A percentile compares a stretch with the other conserved stretches of the same genome.
phyloP scores from a whole-genome alignment of 1,140 invertebrate species.

The Caenorhabditis brenneri region DNA sequence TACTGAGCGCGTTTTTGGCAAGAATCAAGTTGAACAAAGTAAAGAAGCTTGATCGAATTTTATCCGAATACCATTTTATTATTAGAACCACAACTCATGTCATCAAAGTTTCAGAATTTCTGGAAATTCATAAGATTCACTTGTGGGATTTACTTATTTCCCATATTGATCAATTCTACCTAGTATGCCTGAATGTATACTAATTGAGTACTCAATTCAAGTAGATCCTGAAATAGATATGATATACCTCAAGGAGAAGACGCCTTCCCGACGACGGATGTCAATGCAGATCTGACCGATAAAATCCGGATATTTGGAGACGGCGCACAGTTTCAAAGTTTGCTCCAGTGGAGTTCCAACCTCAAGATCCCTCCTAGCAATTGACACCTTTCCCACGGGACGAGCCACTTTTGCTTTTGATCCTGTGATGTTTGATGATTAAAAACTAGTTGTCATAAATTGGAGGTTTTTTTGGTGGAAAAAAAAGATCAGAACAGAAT shows the following conservation, averaged over 20 bases:
- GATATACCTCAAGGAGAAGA: slow-evolving; percentile 8
- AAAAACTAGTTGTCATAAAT: background rate
- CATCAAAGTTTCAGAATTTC: too few relatives aligned
- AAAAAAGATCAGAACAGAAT: slow-evolving; percentile 7
- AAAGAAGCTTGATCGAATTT: too few relatives aligned
- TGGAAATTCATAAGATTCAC: too few relatives aligned
- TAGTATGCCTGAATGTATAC: background rate
- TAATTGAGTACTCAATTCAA: too few relatives aligned
- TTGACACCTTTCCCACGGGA: slow-evolving; percentile 44
- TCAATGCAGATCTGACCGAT: slow-evolving; percentile 34
- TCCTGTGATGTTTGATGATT: slow-evolving; percentile 30
- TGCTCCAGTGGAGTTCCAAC: slow-evolving; percentile 3
- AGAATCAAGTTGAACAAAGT: too few relatives aligned
- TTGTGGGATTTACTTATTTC: too few relatives aligned
- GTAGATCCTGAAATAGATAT: background rate
- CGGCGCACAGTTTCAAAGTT: slow-evolving; percentile 9
- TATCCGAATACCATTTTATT: too few relatives aligned
- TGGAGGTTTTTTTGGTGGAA: background rate
- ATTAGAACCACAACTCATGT: too few relatives aligned
- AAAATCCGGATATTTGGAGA: slow-evolving; percentile 12
- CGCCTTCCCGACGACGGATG: background rate
- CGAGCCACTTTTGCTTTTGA: slow-evolving; percentile 35
- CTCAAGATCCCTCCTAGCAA: slow-evolving; percentile 10
- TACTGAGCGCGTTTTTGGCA: too few relatives aligned
- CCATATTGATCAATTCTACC: too few relatives aligned